A percentile compares a stretch with the other conserved stretches of the same genome.
These are phyloP conservation scores for Anoplopoma fimbria DNA, from an alignment of 2,113 vertebrate genomes.

Conservation along the genomic window DNA sequence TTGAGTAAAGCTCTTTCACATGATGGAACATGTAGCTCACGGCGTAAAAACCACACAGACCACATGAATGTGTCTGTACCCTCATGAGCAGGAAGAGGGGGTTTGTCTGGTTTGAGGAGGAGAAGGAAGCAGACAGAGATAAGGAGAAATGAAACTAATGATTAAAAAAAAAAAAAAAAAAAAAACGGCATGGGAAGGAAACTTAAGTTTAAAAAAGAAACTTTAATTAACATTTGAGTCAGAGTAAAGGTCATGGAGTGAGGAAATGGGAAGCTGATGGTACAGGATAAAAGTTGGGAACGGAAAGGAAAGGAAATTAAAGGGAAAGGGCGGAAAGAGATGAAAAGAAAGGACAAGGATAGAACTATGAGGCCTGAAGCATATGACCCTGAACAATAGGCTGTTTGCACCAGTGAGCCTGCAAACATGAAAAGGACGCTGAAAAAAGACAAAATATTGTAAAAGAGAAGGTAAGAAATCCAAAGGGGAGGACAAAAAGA, in stretches of 20 bases:
- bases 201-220: background rate
- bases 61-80: slow-evolving; percentile 50
- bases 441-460: background rate
- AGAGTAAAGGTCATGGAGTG: slow-evolving; percentile 1
- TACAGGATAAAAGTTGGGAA: background rate
- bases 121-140: slow-evolving; percentile 38
- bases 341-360: slow-evolving; percentile 22
- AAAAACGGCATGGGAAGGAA: background rate
- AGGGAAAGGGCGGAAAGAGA: slow-evolving; percentile 8
- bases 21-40: slow-evolving; percentile 62
- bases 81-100: slow-evolving; percentile 8
- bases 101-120: slow-evolving; percentile 7
- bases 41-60: slow-evolving; percentile 33
- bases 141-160: slow-evolving; percentile 19
- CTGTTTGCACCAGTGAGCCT: slow-evolving; percentile 33
- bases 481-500: rapidly evolving
- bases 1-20: slow-evolving; percentile 66
- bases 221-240: background rate
- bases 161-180: no score
- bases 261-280: background rate
- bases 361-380: background rate
- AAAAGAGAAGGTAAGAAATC: background rate
- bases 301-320: background rate
- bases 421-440: background rate
- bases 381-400: slow-evolving; percentile 27